Percentiles rank a stretch among this genome's conserved stretches.
Conservation (phyloP, 1,140 invertebrate species). For the Sipha flava region DNA sequence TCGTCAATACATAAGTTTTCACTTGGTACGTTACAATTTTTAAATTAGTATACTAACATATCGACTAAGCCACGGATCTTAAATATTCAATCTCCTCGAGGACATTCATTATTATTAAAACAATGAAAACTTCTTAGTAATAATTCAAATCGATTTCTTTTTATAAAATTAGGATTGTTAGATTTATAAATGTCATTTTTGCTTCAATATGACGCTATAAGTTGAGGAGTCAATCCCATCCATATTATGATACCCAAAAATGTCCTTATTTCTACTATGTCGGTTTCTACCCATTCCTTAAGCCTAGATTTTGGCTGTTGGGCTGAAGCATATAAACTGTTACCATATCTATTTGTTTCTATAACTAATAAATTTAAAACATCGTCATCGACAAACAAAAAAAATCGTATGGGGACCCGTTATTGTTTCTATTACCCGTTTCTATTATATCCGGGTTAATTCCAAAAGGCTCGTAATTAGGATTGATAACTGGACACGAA, state of each 20-base stretch:
- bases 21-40: slow-evolving; percentile 32
- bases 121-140: slow-evolving; percentile 37
- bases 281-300: slow-evolving; percentile 26
- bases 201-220: slow-evolving; percentile 1
- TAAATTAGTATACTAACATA: slow-evolving; percentile 31
- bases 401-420: background rate
- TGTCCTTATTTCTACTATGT: slow-evolving; percentile 36
- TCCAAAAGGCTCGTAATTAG: background rate
- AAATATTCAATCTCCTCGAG: slow-evolving; percentile 33
- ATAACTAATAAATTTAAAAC: slow-evolving; percentile 34
- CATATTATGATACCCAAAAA: slow-evolving; percentile 38
- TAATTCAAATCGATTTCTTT: slow-evolving; percentile 36
- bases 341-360: slow-evolving; percentile 38
- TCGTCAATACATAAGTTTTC: slow-evolving; percentile 40
- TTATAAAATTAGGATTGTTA: background rate
- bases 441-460: background rate
- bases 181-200: background rate
- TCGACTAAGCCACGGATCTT: slow-evolving; percentile 37
- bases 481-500: background rate
- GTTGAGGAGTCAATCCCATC: slow-evolving; percentile 35
- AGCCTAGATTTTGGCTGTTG: slow-evolving; percentile 19
- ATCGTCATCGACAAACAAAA: slow-evolving; percentile 17
- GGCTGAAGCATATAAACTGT: background rate
- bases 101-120: slow-evolving; percentile 35
- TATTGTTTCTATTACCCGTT: background rate